Conservation (phyloP, 2,888 invertebrate genomes). For the Aleiodes testaceus region DNA sequence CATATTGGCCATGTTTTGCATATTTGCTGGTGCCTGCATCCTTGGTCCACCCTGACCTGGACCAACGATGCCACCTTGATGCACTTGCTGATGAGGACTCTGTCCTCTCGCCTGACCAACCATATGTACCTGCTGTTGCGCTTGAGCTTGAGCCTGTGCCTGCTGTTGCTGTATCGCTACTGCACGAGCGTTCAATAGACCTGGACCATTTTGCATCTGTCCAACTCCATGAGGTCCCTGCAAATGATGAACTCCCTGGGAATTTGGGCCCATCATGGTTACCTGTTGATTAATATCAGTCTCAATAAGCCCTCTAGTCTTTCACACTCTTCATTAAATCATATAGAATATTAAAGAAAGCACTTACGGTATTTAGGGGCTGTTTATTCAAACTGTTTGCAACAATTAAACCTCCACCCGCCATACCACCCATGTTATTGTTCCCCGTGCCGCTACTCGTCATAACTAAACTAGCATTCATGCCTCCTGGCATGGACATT, state of each 20-base stretch:
- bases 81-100: slow-evolving; percentile 72
- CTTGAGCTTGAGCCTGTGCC: slow-evolving; percentile 73
- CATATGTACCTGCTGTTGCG: slow-evolving; percentile 69
- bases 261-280: slow-evolving; percentile 76
- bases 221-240: slow-evolving; percentile 66
- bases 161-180: slow-evolving; percentile 72
- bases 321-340: slow-evolving; percentile 10
- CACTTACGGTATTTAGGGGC: slow-evolving; percentile 73
- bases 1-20: slow-evolving; percentile 72
- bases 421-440: slow-evolving; percentile 77
- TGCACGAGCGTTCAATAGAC: slow-evolving; percentile 76
- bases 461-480: slow-evolving; percentile 83
- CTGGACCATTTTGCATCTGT: slow-evolving; percentile 85
- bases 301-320: neutral
- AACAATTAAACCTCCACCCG: slow-evolving; percentile 83
- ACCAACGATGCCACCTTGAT: slow-evolving; percentile 72
- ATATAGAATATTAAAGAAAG: neutral
- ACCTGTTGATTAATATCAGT: slow-evolving; percentile 60
- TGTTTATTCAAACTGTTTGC: slow-evolving; percentile 85
- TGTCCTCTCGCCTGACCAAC: slow-evolving; percentile 69
- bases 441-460: slow-evolving; percentile 81
- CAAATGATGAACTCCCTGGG: slow-evolving; percentile 72
- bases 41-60: slow-evolving; percentile 77
- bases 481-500: slow-evolving; percentile 70
- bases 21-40: slow-evolving; percentile 77